phyloP scores from a whole-genome alignment of 1,140 invertebrate species.

The Drosophila bocqueti region DNA sequence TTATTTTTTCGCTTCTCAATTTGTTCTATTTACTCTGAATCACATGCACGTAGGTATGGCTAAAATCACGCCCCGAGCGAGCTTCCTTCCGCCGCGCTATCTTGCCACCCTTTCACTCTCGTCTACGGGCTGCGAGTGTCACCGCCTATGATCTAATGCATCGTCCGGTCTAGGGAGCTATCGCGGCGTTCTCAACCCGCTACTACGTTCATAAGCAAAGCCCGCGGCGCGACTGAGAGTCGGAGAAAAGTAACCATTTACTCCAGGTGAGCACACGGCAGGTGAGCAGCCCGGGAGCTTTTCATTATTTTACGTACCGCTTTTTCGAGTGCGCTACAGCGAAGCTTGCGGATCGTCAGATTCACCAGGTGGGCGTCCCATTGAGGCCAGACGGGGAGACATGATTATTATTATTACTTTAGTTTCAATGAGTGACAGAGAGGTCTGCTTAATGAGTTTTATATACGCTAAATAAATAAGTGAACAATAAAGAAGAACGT shows the following conservation, averaged over 20 bases:
- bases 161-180: conserved; percentile 26
- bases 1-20: background rate
- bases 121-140: conserved; percentile 13
- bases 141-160: conserved; percentile 74
- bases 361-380: conserved; percentile 57
- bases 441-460: conserved; percentile 29
- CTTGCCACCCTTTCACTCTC: conserved; percentile 23
- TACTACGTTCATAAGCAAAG: conserved; percentile 70
- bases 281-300: conserved; percentile 43
- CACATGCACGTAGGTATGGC: conserved; percentile 20
- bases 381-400: conserved; percentile 52
- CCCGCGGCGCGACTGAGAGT: conserved; percentile 62
- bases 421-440: conserved; percentile 41
- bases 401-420: conserved; percentile 45
- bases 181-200: conserved; percentile 49
- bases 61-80: conserved; percentile 16
- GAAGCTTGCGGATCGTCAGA: conserved; percentile 43
- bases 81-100: conserved; percentile 15
- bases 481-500: background rate
- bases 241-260: conserved; percentile 70
- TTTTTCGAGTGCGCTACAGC: conserved; percentile 62
- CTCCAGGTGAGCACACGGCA: conserved; percentile 8
- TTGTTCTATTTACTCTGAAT: conserved; percentile 11
- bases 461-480: conserved; percentile 9
- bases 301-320: conserved; percentile 43